These are phyloP conservation scores for Camponotus pennsylvanicus DNA, from an alignment of 1,140 invertebrate species.

Conservation along the genomic window DNA sequence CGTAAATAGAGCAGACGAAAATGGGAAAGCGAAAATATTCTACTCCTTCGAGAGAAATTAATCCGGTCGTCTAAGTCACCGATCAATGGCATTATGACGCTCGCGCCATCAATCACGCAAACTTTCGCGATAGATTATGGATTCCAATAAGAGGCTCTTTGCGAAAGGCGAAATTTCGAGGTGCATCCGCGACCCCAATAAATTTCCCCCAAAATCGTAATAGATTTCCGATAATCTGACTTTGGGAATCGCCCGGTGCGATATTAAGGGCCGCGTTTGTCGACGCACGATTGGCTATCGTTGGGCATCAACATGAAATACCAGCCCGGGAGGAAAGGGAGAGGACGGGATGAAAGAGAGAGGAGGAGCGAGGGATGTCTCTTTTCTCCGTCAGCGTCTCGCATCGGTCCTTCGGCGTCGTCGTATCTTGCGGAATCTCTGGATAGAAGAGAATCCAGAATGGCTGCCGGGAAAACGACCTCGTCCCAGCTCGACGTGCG, in stretches of 20 bases:
- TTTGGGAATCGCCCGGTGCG: constrained; percentile 30
- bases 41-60: neutral
- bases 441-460: constrained; percentile 75
- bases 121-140: constrained; percentile 38
- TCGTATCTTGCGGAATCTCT: constrained; percentile 70
- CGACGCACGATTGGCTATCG: constrained; percentile 3
- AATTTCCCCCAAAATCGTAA: constrained; percentile 51
- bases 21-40: neutral
- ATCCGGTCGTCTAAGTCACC: neutral
- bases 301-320: constrained; percentile 3
- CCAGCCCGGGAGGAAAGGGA: too few species aligned
- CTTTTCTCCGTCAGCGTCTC: constrained; percentile 2
- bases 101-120: constrained; percentile 28
- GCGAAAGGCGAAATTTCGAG: constrained; percentile 37
- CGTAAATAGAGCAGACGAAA: neutral
- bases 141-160: constrained; percentile 37
- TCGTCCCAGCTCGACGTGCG: constrained; percentile 68
- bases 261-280: constrained; percentile 28
- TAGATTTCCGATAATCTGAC: constrained; percentile 54
- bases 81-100: neutral
- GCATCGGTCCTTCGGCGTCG: constrained; percentile 33
- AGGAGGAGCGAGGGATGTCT: neutral
- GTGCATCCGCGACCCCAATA: constrained; percentile 25
- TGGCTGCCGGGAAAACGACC: constrained; percentile 77
- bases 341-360: neutral